phyloP scores from a whole-genome alignment of 2,888 invertebrate genomes.

The Nasonia oneida region DNA sequence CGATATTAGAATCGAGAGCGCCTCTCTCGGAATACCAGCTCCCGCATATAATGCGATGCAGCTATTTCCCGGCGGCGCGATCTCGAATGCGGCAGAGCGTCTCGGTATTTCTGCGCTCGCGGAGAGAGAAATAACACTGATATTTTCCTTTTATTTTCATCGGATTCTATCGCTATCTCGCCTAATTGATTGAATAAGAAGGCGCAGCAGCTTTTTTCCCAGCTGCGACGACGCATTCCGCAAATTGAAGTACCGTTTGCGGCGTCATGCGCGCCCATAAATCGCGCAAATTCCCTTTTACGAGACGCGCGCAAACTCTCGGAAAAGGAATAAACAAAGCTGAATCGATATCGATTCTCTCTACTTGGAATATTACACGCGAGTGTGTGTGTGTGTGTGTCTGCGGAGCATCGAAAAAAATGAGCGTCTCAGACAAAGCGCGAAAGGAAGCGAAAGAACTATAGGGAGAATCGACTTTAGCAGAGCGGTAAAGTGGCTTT shows the following conservation, averaged over 20 bases:
- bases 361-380: conserved; percentile 16
- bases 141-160: background rate
- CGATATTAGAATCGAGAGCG: background rate
- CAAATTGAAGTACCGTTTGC: background rate
- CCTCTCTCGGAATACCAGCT: background rate
- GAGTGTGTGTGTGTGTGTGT: background rate
- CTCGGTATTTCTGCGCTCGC: background rate
- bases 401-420: background rate
- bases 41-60: background rate
- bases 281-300: background rate
- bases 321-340: conserved; percentile 40
- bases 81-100: background rate
- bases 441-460: background rate
- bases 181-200: background rate
- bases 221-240: background rate
- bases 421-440: background rate
- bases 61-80: background rate
- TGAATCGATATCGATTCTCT: conserved; percentile 26
- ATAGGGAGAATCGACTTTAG: conserved; percentile 49
- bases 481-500: conserved; percentile 48
- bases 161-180: background rate
- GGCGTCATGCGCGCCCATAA: background rate
- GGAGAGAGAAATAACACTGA: background rate
- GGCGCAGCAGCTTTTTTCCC: background rate
- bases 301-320: background rate